Evolutionary conservation across 2,888 invertebrate genomes (phyloP).

Genomic region (Dasysyrphus tricinctus): DNA sequence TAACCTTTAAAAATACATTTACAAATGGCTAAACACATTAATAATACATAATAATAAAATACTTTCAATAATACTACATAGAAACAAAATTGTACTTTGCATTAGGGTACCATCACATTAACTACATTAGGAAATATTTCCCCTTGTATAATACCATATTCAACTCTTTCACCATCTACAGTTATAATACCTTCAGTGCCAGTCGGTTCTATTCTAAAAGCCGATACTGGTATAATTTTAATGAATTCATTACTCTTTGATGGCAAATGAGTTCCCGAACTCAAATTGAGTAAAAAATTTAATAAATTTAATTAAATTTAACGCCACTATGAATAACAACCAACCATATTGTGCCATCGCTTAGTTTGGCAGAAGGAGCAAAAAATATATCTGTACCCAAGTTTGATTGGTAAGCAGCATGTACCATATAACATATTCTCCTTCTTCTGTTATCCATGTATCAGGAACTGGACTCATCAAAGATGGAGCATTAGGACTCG

Average conservation of each 20-base stretch:
- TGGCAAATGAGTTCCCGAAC: conserved; percentile 91
- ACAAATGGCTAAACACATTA: conserved; percentile 29
- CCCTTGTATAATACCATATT: conserved; percentile 94
- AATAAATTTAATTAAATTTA: too few relatives aligned
- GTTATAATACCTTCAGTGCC: conserved; percentile 90
- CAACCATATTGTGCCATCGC: conserved; percentile 97
- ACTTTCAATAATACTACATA: conserved; percentile 5
- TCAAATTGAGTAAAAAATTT: conserved; percentile 92
- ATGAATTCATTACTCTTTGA: conserved; percentile 88
- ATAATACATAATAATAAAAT: conserved; percentile 5
- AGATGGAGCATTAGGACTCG: conserved; percentile 89
- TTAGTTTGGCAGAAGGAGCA: conserved; percentile 93
- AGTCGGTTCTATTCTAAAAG: conserved; percentile 94
- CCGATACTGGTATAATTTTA: conserved; percentile 92
- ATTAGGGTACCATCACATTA: conserved; percentile 88
- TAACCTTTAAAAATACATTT: conserved; percentile 20
- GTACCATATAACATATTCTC: conserved; percentile 91
- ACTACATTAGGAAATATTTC: conserved; percentile 91
- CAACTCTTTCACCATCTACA: conserved; percentile 96
- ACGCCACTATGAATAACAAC: conserved; percentile 92
- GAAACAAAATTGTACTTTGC: conserved; percentile 31
- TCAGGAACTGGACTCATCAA: conserved; percentile 90
- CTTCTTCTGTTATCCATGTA: conserved; percentile 91
- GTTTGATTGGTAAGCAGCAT: conserved; percentile 95
- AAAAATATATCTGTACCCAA: conserved; percentile 93